Conservation (phyloP, 37 sponge, comb jelly and placozoan species). For the Cliona cf. orientalis region DNA sequence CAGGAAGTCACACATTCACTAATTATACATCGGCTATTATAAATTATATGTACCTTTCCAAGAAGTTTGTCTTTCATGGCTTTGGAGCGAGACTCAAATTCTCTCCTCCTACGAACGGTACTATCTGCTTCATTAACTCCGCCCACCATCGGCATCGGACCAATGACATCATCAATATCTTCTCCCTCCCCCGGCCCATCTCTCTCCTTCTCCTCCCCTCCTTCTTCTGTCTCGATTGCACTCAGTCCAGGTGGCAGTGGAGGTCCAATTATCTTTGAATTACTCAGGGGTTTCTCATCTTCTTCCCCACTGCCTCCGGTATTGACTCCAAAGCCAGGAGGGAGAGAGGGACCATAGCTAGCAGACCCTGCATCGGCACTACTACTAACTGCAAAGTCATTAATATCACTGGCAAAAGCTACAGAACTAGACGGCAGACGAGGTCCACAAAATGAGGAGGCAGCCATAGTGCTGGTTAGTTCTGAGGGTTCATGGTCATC, state of each 20-base stretch:
- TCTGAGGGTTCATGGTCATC: not conserved
- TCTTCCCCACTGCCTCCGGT: slow-evolving; percentile 6
- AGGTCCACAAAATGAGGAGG: slow-evolving; percentile 38
- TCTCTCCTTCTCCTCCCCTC: too few species aligned
- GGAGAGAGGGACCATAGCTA: slow-evolving; percentile 34
- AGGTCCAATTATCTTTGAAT: too few species aligned
- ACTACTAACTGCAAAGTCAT: too few species aligned
- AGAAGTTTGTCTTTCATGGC: slow-evolving; percentile 64
- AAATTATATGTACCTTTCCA: slow-evolving; percentile 35
- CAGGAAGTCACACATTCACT: too few species aligned
- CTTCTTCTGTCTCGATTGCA: not conserved
- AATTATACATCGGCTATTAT: too few species aligned
- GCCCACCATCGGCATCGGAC: slow-evolving; percentile 29
- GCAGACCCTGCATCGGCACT: too few species aligned
- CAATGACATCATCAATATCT: slow-evolving; percentile 29
- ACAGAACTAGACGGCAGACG: slow-evolving; percentile 2
- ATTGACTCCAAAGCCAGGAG: slow-evolving; percentile 11
- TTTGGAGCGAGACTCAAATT: slow-evolving; percentile 67
- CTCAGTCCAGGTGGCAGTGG: not conserved
- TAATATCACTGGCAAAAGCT: too few species aligned
- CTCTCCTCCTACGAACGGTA: slow-evolving; percentile 7
- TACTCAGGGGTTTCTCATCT: not conserved
- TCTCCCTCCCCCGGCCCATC: too few species aligned
- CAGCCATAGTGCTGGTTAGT: too few species aligned
- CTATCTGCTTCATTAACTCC: not conserved